Percentiles rank a stretch among this genome's conserved stretches.
These are phyloP conservation scores for Drosophila hydei DNA, from an alignment of 1,140 invertebrate genomes.

Conservation along the genomic window DNA sequence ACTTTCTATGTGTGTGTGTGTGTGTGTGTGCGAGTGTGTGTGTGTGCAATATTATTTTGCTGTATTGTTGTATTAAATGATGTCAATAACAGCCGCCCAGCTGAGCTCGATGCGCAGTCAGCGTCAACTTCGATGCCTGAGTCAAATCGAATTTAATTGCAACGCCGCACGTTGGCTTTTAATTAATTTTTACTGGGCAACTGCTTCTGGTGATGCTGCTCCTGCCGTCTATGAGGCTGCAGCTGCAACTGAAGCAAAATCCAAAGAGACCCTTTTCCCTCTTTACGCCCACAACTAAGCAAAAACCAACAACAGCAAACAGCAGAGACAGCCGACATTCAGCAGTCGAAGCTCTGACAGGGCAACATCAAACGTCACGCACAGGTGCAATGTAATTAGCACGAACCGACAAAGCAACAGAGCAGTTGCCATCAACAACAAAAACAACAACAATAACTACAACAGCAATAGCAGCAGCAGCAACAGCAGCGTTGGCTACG, in stretches of 20 bases:
- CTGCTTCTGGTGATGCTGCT: conserved; percentile 35
- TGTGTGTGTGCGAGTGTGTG: conserved; percentile 17
- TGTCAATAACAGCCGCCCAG: conserved; percentile 78
- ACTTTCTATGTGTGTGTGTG: conserved; percentile 51
- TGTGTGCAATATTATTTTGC: conserved; percentile 73
- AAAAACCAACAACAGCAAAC: conserved; percentile 47
- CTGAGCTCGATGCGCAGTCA: conserved; percentile 57
- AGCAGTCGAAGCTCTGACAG: conserved; percentile 63
- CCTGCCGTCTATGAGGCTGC: conserved; percentile 26
- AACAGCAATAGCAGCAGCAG: background rate
- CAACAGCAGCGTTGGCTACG: conserved; percentile 8
- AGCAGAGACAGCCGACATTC: conserved; percentile 37
- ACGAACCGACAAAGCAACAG: conserved; percentile 69
- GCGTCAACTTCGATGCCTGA: conserved; percentile 47
- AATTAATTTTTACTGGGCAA: conserved; percentile 76
- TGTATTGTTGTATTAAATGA: conserved; percentile 80
- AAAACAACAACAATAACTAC: too few species aligned
- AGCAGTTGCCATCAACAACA: conserved; percentile 6
- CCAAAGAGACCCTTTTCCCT: background rate
- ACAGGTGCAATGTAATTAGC: conserved; percentile 82
- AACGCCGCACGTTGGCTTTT: conserved; percentile 80
- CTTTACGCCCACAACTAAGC: conserved; percentile 53
- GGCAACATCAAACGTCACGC: conserved; percentile 79
- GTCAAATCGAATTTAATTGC: conserved; percentile 81
- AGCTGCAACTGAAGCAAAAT: conserved; percentile 25